Evolutionary conservation across 1,140 invertebrate species (phyloP).

Genomic region (Scylla paramamosain): DNA sequence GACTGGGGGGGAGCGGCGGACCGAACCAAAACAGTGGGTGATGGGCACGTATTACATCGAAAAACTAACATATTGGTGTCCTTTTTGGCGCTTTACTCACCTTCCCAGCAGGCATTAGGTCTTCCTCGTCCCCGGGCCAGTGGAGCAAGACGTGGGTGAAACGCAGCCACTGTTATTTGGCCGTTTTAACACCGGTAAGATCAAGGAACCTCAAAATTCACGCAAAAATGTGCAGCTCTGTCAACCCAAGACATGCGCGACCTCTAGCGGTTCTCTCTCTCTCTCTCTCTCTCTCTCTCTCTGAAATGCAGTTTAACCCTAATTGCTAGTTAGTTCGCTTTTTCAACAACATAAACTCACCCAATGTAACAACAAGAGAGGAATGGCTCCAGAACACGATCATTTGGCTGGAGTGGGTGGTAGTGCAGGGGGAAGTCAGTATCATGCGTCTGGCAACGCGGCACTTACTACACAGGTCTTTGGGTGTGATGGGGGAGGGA

Average conservation of each 20-base stretch:
- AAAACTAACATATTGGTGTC: background rate
- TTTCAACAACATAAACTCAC: too few relatives aligned
- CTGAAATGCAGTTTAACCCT: too few relatives aligned
- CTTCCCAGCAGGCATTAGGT: background rate
- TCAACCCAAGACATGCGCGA: background rate
- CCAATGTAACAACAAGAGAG: too few relatives aligned
- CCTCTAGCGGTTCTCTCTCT: background rate
- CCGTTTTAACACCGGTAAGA: background rate
- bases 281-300: conserved; percentile 2
- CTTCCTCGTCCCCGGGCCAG: background rate
- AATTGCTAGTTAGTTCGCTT: too few relatives aligned
- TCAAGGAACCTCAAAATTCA: background rate
- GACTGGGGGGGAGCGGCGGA: background rate
- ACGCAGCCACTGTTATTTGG: background rate
- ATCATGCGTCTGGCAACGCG: background rate
- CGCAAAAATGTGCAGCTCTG: background rate
- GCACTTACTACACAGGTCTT: background rate
- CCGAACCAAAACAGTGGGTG: background rate
- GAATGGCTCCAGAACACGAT: too few relatives aligned
- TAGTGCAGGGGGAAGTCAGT: too few relatives aligned
- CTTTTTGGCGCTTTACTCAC: background rate
- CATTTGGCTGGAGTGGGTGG: background rate
- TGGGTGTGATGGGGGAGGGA: background rate
- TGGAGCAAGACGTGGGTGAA: background rate
- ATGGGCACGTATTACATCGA: background rate